Percentiles rank a stretch among this genome's conserved stretches.
phyloP scores from a whole-genome alignment of 2,113 vertebrate genomes.

The Abramis brama region DNA sequence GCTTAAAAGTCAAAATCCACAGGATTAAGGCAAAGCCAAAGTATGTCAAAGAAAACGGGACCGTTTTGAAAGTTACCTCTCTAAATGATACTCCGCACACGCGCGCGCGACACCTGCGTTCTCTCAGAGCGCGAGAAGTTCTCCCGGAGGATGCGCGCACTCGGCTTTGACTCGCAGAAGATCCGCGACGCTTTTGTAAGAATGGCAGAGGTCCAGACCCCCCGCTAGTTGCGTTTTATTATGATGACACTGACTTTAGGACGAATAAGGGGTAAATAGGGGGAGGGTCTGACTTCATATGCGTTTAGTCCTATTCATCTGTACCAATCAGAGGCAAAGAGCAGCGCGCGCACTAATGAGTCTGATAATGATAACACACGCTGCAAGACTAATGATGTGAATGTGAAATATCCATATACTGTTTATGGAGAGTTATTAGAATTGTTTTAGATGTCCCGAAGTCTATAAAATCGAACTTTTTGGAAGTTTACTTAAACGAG shows the following conservation, averaged over 20 bases:
- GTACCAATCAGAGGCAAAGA: slow-evolving; percentile 50
- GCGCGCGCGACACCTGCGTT: slow-evolving; percentile 14
- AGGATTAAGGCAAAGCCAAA: neutral
- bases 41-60: neutral
- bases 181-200: slow-evolving; percentile 54
- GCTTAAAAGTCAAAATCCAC: neutral
- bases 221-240: slow-evolving; percentile 49
- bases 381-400: slow-evolving; percentile 35
- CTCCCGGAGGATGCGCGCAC: slow-evolving; percentile 34
- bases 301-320: slow-evolving; percentile 48
- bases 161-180: slow-evolving; percentile 44
- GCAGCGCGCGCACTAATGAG: slow-evolving; percentile 39
- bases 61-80: slow-evolving; percentile 46
- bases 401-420: neutral
- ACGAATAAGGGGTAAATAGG: slow-evolving; percentile 46
- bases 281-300: slow-evolving; percentile 49
- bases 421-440: neutral
- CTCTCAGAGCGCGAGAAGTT: slow-evolving; percentile 32
- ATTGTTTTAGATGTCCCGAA: neutral
- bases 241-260: slow-evolving; percentile 40
- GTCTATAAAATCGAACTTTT: neutral
- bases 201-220: slow-evolving; percentile 59
- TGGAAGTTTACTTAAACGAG: neutral
- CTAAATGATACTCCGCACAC: slow-evolving; percentile 9
- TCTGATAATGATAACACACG: slow-evolving; percentile 47